phyloP scores from a whole-genome alignment of 1,140 invertebrate species.

The Chironomus tepperi region DNA sequence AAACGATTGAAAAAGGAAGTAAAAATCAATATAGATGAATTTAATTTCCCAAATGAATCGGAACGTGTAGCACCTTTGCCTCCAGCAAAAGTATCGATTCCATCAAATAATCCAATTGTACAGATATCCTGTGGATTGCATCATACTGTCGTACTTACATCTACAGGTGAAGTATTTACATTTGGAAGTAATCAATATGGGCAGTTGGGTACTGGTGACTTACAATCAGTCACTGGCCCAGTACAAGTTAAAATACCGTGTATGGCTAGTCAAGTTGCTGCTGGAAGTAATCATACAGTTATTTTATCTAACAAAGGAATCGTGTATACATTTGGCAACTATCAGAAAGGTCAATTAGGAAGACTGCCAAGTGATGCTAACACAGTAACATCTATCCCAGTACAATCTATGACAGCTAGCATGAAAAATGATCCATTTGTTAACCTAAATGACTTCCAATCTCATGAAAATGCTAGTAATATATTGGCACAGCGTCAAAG shows the following conservation, averaged over 20 bases:
- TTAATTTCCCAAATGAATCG: constrained; percentile 7
- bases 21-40: constrained; percentile 18
- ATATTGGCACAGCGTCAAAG: constrained; percentile 36
- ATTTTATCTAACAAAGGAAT: constrained; percentile 82
- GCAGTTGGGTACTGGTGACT: constrained; percentile 84
- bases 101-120: constrained; percentile 58
- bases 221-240: constrained; percentile 61
- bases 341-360: constrained; percentile 89
- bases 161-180: constrained; percentile 64
- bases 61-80: constrained; percentile 56
- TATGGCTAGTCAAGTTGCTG: constrained; percentile 64
- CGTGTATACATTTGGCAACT: constrained; percentile 87
- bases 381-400: constrained; percentile 28
- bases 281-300: constrained; percentile 92
- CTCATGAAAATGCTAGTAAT: constrained; percentile 23
- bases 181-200: constrained; percentile 93
- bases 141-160: constrained; percentile 61
- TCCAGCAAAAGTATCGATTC: constrained; percentile 63
- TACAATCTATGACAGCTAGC: constrained; percentile 24
- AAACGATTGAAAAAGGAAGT: constrained; percentile 37
- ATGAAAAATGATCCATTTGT: constrained; percentile 33
- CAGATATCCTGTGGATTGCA: constrained; percentile 85
- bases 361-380: constrained; percentile 44
- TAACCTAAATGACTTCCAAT: constrained; percentile 16
- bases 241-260: constrained; percentile 65